Evolutionary conservation across 2,888 invertebrate genomes (phyloP), one percentile per base, ranked within the genome.

Genomic region (Pollenia labialis): DNA sequence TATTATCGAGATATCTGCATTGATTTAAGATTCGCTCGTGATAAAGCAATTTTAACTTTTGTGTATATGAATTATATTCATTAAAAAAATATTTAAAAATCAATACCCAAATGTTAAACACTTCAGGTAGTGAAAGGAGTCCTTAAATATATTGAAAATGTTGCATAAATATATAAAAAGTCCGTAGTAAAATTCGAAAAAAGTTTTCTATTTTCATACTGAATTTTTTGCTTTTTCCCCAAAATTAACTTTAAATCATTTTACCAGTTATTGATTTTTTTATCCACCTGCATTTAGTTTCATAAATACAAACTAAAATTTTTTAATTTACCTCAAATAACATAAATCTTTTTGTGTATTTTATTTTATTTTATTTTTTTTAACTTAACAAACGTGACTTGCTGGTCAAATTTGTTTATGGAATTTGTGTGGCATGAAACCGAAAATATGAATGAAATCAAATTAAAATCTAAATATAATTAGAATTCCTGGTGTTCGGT

Each of bases 311-410:
- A 64, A 54, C 14, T 11, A 52, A 64, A 44, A 11, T n/a, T n/a
- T 9, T 66, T 18, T 56, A 46, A 76, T 64, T 71, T 44, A 56
- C 42, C 23, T 44, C 18, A 18, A 58, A n/a, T 56, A 32, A 76
- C 46, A 32, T 9, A 56, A 66, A 46, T 48, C 40, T 74, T n/a
- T 23, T 16, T 32, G 32, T 32, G 32, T 32, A 32, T 32, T 32
- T 32, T 32, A 32, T 32, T 56, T 12, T 23, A 0, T 60, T 74
- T 1, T n/a, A n/a, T n/a, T 32, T 52, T 64, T 46, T 50, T 0
- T 18, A 52, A 9, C n/a, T 23, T 10, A 44, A 0, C 18, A 75
- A 66, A 66, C 66, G 76, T 76, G 76, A 76, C 76, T 76, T 66
- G 32, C 44, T 46, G 54, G 1, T 14, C 23, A 76, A 66, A 66